A percentile compares a stretch with the other conserved stretches of the same genome.
Conservation (phyloP, 1,140 invertebrate species). For the Bombus waltoni region DNA sequence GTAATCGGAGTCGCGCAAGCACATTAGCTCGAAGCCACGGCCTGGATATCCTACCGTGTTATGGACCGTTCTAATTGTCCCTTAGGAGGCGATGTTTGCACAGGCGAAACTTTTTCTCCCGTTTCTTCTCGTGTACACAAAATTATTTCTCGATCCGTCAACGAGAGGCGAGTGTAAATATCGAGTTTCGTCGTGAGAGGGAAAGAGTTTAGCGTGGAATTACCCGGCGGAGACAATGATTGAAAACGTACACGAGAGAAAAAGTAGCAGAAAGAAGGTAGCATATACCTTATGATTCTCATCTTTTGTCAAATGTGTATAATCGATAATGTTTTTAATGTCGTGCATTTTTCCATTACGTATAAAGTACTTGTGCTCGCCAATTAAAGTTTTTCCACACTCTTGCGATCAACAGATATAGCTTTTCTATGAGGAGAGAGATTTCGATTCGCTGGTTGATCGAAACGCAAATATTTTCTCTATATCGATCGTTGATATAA, state of each 20-base stretch:
- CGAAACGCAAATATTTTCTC: background rate
- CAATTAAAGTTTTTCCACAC: background rate
- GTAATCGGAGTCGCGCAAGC: slow-evolving; percentile 57
- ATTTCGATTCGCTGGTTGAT: background rate
- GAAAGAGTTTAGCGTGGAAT: slow-evolving; percentile 2
- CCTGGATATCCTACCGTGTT: slow-evolving; percentile 48
- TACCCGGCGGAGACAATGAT: background rate
- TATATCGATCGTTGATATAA: background rate
- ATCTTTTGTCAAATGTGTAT: background rate
- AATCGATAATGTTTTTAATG: background rate
- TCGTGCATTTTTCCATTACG: background rate
- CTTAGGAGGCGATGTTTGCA: slow-evolving; percentile 51
- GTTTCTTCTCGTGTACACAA: slow-evolving; percentile 57
- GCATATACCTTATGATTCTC: background rate
- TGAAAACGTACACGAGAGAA: background rate
- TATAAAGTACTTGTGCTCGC: background rate
- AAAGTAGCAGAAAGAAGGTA: background rate
- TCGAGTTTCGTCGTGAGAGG: slow-evolving; percentile 39
- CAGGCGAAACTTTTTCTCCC: slow-evolving; percentile 54
- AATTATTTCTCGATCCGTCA: slow-evolving; percentile 66
- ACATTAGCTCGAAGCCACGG: slow-evolving; percentile 56
- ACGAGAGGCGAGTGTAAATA: slow-evolving; percentile 33
- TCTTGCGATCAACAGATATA: background rate
- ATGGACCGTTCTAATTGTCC: slow-evolving; percentile 61
- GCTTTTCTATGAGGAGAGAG: background rate